Percentiles rank a stretch among this genome's conserved stretches.
Conservation (phyloP, 2,113 vertebrate species). For the Anthoscopus minutus region DNA sequence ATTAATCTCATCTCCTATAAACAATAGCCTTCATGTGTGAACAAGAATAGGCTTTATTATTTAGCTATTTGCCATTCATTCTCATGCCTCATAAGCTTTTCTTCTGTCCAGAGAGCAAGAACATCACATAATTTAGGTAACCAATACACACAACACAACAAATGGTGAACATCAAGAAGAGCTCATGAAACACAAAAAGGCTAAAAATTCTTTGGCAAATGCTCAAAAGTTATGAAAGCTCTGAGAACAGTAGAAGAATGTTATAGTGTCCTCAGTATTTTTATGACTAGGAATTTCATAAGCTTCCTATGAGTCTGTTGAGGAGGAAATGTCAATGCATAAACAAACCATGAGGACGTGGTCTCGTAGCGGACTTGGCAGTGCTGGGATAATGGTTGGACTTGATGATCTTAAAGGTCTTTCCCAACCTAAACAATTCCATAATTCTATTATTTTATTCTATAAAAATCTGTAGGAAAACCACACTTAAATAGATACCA, state of each 20-base stretch:
- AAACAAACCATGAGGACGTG: not conserved
- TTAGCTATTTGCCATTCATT: not conserved
- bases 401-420: not conserved
- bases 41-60: not conserved
- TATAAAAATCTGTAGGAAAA: not conserved
- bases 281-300: slow-evolving; percentile 13
- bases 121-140: not conserved
- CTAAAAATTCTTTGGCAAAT: not conserved
- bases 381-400: not conserved
- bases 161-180: slow-evolving; percentile 6
- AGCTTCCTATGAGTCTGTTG: not conserved
- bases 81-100: not conserved
- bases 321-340: not conserved
- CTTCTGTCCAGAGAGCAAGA: not conserved
- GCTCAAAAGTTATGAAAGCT: not conserved
- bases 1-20: slow-evolving; percentile 9
- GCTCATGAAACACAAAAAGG: not conserved
- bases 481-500: not conserved
- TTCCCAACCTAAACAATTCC: not conserved
- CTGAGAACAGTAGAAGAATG: not conserved
- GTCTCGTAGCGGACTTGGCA: not conserved
- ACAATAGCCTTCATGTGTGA: not conserved
- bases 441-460: not conserved
- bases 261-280: not conserved
- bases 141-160: not conserved